Evolutionary conservation across 2,888 invertebrate species (phyloP).

Genomic region (Callosobruchus maculatus): DNA sequence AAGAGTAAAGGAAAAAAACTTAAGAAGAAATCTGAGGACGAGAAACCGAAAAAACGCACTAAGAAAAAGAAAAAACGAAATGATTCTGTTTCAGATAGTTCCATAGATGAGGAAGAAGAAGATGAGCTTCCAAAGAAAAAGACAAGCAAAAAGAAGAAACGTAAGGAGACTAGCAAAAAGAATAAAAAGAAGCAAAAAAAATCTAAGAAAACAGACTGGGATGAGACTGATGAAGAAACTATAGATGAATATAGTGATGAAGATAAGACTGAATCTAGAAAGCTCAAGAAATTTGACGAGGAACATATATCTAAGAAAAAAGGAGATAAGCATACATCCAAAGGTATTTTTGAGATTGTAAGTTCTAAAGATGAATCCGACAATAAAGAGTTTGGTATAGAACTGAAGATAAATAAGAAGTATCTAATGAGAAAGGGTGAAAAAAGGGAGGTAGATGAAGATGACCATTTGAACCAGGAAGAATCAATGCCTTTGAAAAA

Average conservation of each 20-base stretch:
- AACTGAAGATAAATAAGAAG: conserved; percentile 5
- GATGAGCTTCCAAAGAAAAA: conserved; percentile 6
- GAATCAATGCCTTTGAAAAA: conserved; percentile 4
- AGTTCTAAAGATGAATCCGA: background rate
- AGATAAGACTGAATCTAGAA: conserved; percentile 1
- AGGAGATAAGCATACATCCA: conserved; percentile 1
- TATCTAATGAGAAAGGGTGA: conserved; percentile 3
- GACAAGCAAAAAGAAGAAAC: conserved; percentile 5
- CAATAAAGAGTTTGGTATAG: background rate
- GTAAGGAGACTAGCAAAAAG: conserved; percentile 7
- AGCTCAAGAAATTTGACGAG: background rate
- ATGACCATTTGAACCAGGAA: conserved; percentile 30
- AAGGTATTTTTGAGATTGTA: background rate
- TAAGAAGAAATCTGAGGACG: conserved; percentile 7
- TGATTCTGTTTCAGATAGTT: conserved; percentile 4
- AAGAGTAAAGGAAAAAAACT: background rate
- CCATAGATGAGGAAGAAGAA: conserved; percentile 5
- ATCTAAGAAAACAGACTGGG: background rate
- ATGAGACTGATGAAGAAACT: conserved; percentile 2
- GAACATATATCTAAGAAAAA: conserved; percentile 3
- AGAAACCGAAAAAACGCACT: conserved; percentile 11
- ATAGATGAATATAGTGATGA: background rate
- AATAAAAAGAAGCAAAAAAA: too few species aligned
- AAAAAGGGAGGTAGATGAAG: conserved; percentile 4
- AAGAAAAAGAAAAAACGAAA: conserved; percentile 12